A percentile compares a stretch with the other conserved stretches of the same genome.
These are phyloP conservation scores for Piaya cayana DNA, from an alignment of 2,113 vertebrate genomes.

Conservation along the genomic window DNA sequence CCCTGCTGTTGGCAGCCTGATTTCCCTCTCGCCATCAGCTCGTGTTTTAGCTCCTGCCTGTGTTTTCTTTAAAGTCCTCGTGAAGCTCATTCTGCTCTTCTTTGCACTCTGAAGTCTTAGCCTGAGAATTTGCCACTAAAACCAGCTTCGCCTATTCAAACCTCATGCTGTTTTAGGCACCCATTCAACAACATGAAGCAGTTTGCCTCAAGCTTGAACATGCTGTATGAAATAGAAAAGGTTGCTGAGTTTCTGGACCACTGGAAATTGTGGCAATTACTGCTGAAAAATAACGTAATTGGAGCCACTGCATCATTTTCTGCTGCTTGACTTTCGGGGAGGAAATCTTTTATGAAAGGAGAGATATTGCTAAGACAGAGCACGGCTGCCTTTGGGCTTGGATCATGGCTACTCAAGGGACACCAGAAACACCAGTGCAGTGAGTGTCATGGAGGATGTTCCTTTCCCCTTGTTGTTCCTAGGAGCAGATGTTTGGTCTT, in stretches of 20 bases:
- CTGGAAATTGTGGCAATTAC: background rate
- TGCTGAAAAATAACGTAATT: background rate
- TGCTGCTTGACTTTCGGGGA: background rate
- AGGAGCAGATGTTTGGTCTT: background rate
- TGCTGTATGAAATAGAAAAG: background rate
- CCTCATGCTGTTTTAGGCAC: background rate
- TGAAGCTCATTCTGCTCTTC: background rate
- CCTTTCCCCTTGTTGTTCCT: background rate
- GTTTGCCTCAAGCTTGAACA: background rate
- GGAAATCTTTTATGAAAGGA: background rate
- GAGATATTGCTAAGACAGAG: background rate
- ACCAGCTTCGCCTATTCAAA: background rate
- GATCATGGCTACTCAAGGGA: background rate
- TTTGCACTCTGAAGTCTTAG: background rate
- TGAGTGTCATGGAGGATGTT: background rate
- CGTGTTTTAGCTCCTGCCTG: background rate
- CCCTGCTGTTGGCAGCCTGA: background rate
- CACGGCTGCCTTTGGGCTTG: background rate
- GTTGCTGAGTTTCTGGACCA: background rate
- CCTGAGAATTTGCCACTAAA: background rate
- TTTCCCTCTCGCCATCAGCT: background rate
- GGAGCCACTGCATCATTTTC: background rate
- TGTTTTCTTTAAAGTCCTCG: background rate
- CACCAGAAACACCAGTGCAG: background rate
- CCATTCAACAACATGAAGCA: rapidly evolving